phyloP scores from a whole-genome alignment of 2,797 vertebrate species.

The Acridotheres tristis region DNA sequence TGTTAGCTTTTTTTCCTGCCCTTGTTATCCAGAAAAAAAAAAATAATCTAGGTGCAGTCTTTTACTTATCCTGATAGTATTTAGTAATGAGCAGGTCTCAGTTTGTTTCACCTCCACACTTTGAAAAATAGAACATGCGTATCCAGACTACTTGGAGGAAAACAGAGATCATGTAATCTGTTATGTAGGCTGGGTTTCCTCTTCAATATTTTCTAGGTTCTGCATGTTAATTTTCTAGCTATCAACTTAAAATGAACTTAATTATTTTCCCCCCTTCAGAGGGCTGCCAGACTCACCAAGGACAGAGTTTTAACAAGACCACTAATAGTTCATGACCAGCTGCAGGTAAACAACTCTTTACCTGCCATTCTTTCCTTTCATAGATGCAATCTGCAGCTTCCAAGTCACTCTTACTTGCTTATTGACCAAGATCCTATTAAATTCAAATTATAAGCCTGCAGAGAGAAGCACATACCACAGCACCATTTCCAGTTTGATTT shows the following conservation, averaged over 20 bases:
- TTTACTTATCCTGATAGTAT: background rate
- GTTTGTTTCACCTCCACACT: background rate
- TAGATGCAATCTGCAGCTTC: background rate
- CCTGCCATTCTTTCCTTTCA: background rate
- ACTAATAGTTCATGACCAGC: background rate
- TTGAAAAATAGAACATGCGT: background rate
- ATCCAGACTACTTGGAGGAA: background rate
- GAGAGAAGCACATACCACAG: background rate
- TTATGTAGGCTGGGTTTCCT: background rate
- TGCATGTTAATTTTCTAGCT: background rate
- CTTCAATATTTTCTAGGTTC: background rate
- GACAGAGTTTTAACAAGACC: background rate
- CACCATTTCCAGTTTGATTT: background rate
- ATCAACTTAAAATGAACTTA: background rate
- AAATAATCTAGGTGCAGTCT: background rate
- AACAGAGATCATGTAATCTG: background rate
- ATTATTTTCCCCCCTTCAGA: background rate
- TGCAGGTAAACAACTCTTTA: background rate
- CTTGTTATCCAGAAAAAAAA: background rate
- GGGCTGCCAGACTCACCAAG: background rate
- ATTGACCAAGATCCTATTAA: background rate
- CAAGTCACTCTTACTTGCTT: background rate
- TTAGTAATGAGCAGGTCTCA: background rate
- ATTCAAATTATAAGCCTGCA: background rate
- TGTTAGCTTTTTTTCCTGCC: background rate